Conservation (phyloP, 92 coral and sea anemone genomes). For the Palythoa grandis region DNA sequence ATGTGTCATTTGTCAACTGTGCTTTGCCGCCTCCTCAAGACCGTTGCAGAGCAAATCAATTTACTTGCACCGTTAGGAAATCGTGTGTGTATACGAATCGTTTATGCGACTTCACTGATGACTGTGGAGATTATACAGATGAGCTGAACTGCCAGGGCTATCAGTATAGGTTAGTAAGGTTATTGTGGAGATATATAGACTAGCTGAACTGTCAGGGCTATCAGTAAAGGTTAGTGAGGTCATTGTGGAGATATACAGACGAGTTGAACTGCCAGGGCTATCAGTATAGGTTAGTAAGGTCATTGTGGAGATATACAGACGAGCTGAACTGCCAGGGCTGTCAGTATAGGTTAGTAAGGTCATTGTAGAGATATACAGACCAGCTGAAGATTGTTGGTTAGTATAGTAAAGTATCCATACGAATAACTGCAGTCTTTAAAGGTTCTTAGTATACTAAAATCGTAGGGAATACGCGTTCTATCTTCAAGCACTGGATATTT, state of each 20-base stretch:
- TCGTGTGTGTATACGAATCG: slow-evolving; percentile 78
- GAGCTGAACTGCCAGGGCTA: slow-evolving; percentile 71
- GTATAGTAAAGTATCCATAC: too few relatives aligned
- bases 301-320: too few relatives aligned
- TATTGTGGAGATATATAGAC: neutral
- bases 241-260: too few relatives aligned
- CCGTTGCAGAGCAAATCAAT: slow-evolving; percentile 66
- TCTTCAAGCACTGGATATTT: too few relatives aligned
- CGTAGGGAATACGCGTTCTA: too few relatives aligned
- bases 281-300: slow-evolving; percentile 49
- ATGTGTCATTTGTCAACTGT: slow-evolving; percentile 78
- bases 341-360: too few relatives aligned
- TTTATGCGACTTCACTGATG: slow-evolving; percentile 92
- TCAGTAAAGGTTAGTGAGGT: slow-evolving; percentile 49
- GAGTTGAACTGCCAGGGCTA: slow-evolving; percentile 58
- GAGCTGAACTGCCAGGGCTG: too few relatives aligned
- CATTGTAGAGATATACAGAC: too few relatives aligned
- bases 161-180: slow-evolving; percentile 54
- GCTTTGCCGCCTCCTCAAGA: slow-evolving; percentile 74
- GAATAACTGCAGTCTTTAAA: too few relatives aligned
- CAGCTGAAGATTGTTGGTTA: too few relatives aligned
- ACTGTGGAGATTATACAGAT: slow-evolving; percentile 91
- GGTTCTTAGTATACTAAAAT: too few relatives aligned
- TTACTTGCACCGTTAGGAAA: slow-evolving; percentile 71
- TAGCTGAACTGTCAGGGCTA: slow-evolving; percentile 64